These are phyloP conservation scores for Sphaeramia orbicularis DNA, from an alignment of 2,797 vertebrate species.

Conservation along the genomic window DNA sequence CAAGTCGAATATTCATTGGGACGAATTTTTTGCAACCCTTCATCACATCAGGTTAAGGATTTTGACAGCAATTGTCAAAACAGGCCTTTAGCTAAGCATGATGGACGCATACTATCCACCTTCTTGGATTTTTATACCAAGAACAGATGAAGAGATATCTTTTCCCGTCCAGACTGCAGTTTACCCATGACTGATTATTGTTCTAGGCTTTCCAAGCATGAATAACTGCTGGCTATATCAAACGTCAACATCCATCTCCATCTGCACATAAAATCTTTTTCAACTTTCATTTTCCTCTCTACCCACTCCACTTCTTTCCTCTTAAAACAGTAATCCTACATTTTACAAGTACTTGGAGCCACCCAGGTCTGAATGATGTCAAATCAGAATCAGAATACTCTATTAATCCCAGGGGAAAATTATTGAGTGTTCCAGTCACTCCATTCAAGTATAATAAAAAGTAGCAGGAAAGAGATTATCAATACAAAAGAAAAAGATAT, in stretches of 20 bases:
- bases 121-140: conserved; percentile 24
- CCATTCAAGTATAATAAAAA: too few species aligned
- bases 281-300: background rate
- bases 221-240: conserved; percentile 54
- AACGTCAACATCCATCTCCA: conserved; percentile 63
- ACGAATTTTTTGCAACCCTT: conserved; percentile 2
- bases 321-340: conserved; percentile 3
- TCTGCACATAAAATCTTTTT: conserved; percentile 29
- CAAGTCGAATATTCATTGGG: background rate
- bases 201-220: conserved; percentile 43
- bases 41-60: conserved; percentile 17
- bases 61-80: conserved; percentile 48
- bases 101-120: conserved; percentile 23
- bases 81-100: conserved; percentile 24
- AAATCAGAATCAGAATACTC: background rate
- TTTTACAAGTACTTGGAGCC: conserved; percentile 13
- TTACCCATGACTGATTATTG: conserved; percentile 52
- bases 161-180: conserved; percentile 34
- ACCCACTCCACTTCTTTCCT: background rate
- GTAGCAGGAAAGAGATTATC: too few species aligned
- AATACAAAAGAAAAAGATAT: too few species aligned
- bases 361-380: background rate
- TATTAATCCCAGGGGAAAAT: too few species aligned
- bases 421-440: too few species aligned
- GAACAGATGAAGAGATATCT: conserved; percentile 36